phyloP scores from a whole-genome alignment of 2,797 vertebrate genomes.

The Myotis daubentonii region DNA sequence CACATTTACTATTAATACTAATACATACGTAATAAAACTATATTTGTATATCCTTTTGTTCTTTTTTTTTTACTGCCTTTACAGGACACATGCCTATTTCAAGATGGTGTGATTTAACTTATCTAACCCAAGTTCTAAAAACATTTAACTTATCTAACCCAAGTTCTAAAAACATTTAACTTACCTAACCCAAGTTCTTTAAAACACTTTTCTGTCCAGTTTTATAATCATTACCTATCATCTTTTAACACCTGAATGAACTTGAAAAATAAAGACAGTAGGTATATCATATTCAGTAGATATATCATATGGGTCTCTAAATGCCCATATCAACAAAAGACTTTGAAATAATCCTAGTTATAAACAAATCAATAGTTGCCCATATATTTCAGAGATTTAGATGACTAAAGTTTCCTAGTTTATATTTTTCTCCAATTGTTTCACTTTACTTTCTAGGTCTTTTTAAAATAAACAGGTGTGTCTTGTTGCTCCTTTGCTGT shows the following conservation, averaged over 20 bases:
- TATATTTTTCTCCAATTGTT: background rate
- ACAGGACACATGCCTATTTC: constrained; percentile 26
- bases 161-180: no score
- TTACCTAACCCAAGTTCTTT: background rate
- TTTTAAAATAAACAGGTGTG: background rate
- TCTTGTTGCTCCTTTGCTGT: background rate
- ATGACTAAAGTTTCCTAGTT: background rate
- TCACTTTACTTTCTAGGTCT: background rate
- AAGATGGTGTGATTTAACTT: constrained; percentile 30
- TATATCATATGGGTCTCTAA: background rate
- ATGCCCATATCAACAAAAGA: background rate
- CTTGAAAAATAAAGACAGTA: constrained; percentile 18
- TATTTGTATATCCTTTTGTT: constrained; percentile 48
- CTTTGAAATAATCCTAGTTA: background rate
- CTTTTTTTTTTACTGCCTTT: constrained; percentile 26
- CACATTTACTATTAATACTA: background rate
- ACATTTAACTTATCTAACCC: background rate
- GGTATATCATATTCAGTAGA: background rate
- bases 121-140: background rate
- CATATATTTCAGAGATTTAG: background rate
- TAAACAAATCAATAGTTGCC: background rate
- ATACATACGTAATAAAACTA: constrained; percentile 13
- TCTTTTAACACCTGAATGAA: background rate
- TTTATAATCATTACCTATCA: constrained; percentile 44
- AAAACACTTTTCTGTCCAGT: background rate